Evolutionary conservation across 1,140 invertebrate species (phyloP).

Genomic region (Diploscapter pachys): DNA sequence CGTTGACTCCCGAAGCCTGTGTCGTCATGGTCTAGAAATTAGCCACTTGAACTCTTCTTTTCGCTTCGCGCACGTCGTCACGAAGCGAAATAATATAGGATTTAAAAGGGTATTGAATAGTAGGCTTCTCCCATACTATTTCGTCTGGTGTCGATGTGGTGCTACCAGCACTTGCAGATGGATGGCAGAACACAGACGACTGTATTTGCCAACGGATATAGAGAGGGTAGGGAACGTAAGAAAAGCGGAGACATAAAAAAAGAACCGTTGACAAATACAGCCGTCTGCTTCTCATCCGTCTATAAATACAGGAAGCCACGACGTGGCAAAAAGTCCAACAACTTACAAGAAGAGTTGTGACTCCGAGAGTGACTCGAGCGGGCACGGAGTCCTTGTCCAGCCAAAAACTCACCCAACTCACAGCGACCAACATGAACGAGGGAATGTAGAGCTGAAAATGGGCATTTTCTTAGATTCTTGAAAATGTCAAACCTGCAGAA

Average conservation of each 20-base stretch:
- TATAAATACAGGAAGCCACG: conserved; percentile 60
- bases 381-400: conserved; percentile 91
- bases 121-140: too few species aligned
- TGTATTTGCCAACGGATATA: too few species aligned
- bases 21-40: conserved; percentile 82
- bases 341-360: conserved; percentile 67
- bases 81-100: too few species aligned
- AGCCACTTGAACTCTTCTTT: conserved; percentile 65
- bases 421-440: conserved; percentile 73
- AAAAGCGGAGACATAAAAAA: too few species aligned
- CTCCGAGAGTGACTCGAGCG: conserved; percentile 77
- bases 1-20: conserved; percentile 85
- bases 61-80: too few species aligned
- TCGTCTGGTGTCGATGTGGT: too few species aligned
- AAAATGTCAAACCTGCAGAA: conserved; percentile 63
- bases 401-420: conserved; percentile 96
- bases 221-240: too few species aligned
- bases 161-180: too few species aligned
- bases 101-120: too few species aligned
- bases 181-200: too few species aligned
- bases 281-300: too few species aligned
- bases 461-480: conserved; percentile 59
- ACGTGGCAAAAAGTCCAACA: not conserved
- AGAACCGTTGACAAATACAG: too few species aligned
- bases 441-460: conserved; percentile 60